These are phyloP conservation scores for Helicoverpa armigera DNA, from an alignment of 1,140 invertebrate species.

Conservation along the genomic window DNA sequence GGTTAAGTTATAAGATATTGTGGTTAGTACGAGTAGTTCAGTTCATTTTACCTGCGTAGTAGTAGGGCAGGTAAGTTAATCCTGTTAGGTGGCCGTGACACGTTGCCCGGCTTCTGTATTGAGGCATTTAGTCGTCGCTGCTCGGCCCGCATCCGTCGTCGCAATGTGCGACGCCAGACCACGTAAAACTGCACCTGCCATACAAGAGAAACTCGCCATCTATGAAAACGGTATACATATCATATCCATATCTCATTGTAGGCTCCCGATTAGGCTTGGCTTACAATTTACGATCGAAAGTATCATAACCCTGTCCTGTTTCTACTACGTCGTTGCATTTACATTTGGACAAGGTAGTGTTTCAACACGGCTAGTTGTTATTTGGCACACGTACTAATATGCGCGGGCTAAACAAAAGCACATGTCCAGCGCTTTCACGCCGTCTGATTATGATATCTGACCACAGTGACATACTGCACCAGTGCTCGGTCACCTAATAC, in stretches of 20 bases:
- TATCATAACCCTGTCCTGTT: slow-evolving; percentile 59
- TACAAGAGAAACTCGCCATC: slow-evolving; percentile 82
- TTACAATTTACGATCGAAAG: slow-evolving; percentile 78
- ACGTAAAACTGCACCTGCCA: slow-evolving; percentile 79
- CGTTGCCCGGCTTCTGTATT: slow-evolving; percentile 77
- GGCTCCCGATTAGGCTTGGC: slow-evolving; percentile 60
- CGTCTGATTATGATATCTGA: slow-evolving; percentile 74
- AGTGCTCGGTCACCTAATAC: slow-evolving; percentile 65
- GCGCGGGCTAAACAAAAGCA: slow-evolving; percentile 74
- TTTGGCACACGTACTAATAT: slow-evolving; percentile 78
- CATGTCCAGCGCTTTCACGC: slow-evolving; percentile 79
- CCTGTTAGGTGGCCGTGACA: slow-evolving; percentile 86
- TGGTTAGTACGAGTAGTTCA: slow-evolving; percentile 75
- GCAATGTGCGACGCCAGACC: slow-evolving; percentile 78
- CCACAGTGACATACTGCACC: slow-evolving; percentile 72
- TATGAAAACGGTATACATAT: slow-evolving; percentile 81
- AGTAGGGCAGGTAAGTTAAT: slow-evolving; percentile 82
- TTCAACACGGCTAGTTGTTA: slow-evolving; percentile 81
- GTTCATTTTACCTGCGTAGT: slow-evolving; percentile 78
- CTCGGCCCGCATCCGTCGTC: slow-evolving; percentile 72
- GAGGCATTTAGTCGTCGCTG: slow-evolving; percentile 70
- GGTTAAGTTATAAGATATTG: slow-evolving; percentile 70
- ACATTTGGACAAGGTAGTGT: slow-evolving; percentile 65
- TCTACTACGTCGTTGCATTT: slow-evolving; percentile 57
- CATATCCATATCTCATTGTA: slow-evolving; percentile 59